Conservation (phyloP, 2,113 vertebrate species). For the Pelobates fuscus region DNA sequence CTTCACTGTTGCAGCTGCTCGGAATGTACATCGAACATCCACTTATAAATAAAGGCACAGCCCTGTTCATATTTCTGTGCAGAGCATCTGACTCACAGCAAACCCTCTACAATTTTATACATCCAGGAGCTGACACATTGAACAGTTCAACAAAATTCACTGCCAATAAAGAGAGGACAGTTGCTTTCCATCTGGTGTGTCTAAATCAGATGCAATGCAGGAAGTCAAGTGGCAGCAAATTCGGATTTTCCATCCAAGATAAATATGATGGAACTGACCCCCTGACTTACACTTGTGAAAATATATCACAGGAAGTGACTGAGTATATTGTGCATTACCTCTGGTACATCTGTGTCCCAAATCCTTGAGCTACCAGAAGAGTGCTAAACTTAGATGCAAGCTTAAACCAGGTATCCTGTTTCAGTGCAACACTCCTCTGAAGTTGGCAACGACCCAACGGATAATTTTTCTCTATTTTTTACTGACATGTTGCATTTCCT, state of each 20-base stretch:
- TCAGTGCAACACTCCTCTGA: too few relatives aligned
- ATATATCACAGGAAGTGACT: conserved; percentile 29
- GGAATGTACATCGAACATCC: conserved; percentile 38
- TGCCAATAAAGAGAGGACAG: conserved; percentile 45
- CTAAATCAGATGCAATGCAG: conserved; percentile 43
- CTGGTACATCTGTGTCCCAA: too few relatives aligned
- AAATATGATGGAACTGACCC: conserved; percentile 29
- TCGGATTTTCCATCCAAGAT: conserved; percentile 39
- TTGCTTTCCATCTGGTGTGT: conserved; percentile 46
- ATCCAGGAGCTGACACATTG: conserved; percentile 52
- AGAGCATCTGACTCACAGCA: conserved; percentile 30
- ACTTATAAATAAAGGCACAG: conserved; percentile 5
- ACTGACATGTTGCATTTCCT: too few relatives aligned
- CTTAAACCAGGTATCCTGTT: too few relatives aligned
- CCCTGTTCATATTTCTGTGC: conserved; percentile 14
- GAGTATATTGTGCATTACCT: too few relatives aligned
- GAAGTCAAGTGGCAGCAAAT: conserved; percentile 44
- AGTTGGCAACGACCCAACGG: too few relatives aligned
- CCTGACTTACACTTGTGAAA: conserved; percentile 27
- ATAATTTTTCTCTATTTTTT: too few relatives aligned
- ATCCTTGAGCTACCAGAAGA: too few relatives aligned
- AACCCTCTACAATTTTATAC: conserved; percentile 47
- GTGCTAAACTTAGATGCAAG: too few relatives aligned
- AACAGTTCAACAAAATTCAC: conserved; percentile 50
- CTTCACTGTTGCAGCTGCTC: conserved; percentile 55